Evolutionary conservation across 1,140 invertebrate species (phyloP).

Genomic region (Delia radicum): DNA sequence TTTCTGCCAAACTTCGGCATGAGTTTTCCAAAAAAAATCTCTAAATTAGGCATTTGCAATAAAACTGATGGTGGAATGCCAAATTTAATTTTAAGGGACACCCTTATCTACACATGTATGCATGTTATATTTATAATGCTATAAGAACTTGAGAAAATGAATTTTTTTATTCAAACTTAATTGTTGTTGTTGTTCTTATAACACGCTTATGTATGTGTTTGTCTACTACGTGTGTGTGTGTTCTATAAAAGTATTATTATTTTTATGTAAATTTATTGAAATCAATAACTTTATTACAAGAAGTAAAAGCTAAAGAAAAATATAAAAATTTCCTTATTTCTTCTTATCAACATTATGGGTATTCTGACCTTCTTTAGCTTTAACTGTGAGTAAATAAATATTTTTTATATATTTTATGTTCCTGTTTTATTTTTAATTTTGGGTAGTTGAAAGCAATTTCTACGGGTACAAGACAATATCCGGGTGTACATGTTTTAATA

Average conservation of each 20-base stretch:
- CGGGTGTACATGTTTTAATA: not conserved
- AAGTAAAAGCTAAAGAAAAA: not conserved
- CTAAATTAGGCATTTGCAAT: no score
- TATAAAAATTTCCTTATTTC: not conserved
- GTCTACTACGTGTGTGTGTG: not conserved
- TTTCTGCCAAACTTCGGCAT: no score
- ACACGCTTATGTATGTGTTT: not conserved
- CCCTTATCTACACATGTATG: not conserved
- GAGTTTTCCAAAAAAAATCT: no score
- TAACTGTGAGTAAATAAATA: not conserved
- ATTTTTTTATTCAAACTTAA: not conserved
- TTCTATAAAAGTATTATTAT: not conserved
- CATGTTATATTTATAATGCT: not conserved
- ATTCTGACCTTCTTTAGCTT: not conserved
- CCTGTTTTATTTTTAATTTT: not conserved
- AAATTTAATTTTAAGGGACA: not conserved
- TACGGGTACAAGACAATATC: not conserved
- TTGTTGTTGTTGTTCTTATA: not conserved
- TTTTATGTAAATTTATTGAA: slow-evolving; percentile 5
- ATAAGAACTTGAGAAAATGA: not conserved
- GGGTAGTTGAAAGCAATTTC: not conserved
- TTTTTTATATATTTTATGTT: not conserved
- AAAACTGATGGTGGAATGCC: no score
- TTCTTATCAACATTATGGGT: not conserved
- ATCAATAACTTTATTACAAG: not conserved